phyloP scores from a whole-genome alignment of 2,888 invertebrate genomes.

The Drosophila picticornis region DNA sequence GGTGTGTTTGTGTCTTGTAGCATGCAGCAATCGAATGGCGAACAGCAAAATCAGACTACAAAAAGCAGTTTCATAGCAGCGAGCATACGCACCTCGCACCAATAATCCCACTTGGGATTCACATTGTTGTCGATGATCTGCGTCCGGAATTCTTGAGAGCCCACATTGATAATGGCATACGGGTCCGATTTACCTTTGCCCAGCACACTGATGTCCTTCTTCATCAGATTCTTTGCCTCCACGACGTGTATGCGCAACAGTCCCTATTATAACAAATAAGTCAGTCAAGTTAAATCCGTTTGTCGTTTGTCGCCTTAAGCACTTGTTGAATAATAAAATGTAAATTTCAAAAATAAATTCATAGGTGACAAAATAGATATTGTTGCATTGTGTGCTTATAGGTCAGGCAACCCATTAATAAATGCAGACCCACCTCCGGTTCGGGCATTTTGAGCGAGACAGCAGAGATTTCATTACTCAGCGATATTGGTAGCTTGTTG shows the following conservation, averaged over 20 bases:
- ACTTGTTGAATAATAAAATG: not conserved
- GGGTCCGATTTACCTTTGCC: slow-evolving; percentile 99
- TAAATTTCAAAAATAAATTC: not conserved
- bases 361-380: too few species aligned
- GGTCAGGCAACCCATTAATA: not conserved
- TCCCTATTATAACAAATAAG: slow-evolving; percentile 88
- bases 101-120: slow-evolving; percentile 98
- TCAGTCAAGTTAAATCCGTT: not conserved
- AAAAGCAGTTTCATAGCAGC: slow-evolving; percentile 38
- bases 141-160: slow-evolving; percentile 97
- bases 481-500: slow-evolving; percentile 95
- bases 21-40: slow-evolving; percentile 69
- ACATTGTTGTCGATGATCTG: slow-evolving; percentile 97
- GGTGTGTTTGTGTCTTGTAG: slow-evolving; percentile 39
- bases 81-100: slow-evolving; percentile 94
- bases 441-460: slow-evolving; percentile 94
- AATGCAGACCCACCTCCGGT: slow-evolving; percentile 89
- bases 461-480: slow-evolving; percentile 94
- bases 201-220: slow-evolving; percentile 96
- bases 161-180: slow-evolving; percentile 95
- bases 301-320: not conserved
- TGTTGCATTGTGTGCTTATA: not conserved
- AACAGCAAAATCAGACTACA: slow-evolving; percentile 59
- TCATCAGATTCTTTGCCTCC: slow-evolving; percentile 97
- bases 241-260: slow-evolving; percentile 97